phyloP scores from a whole-genome alignment of 1,140 invertebrate genomes.

The Maconellicoccus hirsutus region DNA sequence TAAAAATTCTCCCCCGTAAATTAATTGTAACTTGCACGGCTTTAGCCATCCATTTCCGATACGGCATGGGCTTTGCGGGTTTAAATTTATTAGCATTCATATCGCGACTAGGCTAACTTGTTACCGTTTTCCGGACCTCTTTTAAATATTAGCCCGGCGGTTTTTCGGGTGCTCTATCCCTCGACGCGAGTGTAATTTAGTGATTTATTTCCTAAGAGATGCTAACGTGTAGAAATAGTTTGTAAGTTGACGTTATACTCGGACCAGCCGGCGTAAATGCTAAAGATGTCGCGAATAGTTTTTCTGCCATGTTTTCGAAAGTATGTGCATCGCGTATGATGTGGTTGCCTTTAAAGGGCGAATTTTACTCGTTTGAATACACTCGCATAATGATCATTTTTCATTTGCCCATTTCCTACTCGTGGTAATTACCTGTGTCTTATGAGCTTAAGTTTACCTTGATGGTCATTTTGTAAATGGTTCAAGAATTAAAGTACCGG shows the following conservation, averaged over 20 bases:
- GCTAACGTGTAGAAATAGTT: neutral
- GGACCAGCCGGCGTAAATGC: no score
- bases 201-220: neutral
- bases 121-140: conserved; percentile 7
- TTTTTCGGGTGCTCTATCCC: neutral
- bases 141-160: conserved; percentile 3
- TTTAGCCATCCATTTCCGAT: conserved; percentile 8
- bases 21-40: conserved; percentile 7
- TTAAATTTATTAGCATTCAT: conserved; percentile 10
- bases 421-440: no score
- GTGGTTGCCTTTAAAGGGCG: no score
- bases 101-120: neutral
- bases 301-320: no score
- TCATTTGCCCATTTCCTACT: no score
- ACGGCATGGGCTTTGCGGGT: neutral
- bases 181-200: neutral
- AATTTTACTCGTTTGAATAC: no score
- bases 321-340: no score
- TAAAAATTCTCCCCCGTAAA: conserved; percentile 1
- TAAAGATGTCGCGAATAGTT: no score
- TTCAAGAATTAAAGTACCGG: no score
- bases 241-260: neutral
- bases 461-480: no score
- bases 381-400: no score
- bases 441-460: no score